A percentile compares a stretch with the other conserved stretches of the same genome.
phyloP scores from a whole-genome alignment of 2,888 invertebrate genomes.

The Philereme vetulata region DNA sequence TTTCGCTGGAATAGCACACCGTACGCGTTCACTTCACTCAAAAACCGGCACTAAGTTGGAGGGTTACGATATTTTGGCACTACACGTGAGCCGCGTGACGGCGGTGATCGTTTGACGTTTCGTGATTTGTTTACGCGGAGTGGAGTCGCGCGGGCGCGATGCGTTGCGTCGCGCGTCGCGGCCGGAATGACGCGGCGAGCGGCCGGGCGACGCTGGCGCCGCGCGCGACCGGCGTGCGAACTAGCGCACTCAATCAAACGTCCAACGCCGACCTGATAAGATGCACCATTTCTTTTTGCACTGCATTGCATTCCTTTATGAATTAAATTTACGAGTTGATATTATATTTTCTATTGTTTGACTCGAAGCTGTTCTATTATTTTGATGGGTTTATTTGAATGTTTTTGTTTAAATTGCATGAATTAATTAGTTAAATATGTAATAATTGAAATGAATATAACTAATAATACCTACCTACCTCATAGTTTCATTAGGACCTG shows the following conservation, averaged over 20 bases:
- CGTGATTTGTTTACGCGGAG: slow-evolving; percentile 53
- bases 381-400: background rate
- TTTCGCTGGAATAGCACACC: slow-evolving; percentile 43
- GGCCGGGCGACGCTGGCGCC: slow-evolving; percentile 61
- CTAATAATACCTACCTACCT: too few relatives aligned
- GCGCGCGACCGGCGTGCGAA: slow-evolving; percentile 51
- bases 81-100: slow-evolving; percentile 60
- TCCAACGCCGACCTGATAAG: slow-evolving; percentile 50
- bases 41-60: slow-evolving; percentile 62
- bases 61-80: slow-evolving; percentile 63
- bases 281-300: slow-evolving; percentile 57
- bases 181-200: slow-evolving; percentile 76
- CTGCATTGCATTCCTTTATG: slow-evolving; percentile 45
- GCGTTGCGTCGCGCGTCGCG: slow-evolving; percentile 75
- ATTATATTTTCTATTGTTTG: background rate
- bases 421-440: too few relatives aligned
- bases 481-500: background rate
- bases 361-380: background rate
- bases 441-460: too few relatives aligned
- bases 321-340: slow-evolving; percentile 12
- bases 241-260: slow-evolving; percentile 68
- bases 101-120: slow-evolving; percentile 41
- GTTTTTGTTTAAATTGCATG: background rate
- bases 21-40: slow-evolving; percentile 61
- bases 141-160: slow-evolving; percentile 57